Conservation (phyloP, 2,113 vertebrate genomes). For the Romanogobio albipinnatus region DNA sequence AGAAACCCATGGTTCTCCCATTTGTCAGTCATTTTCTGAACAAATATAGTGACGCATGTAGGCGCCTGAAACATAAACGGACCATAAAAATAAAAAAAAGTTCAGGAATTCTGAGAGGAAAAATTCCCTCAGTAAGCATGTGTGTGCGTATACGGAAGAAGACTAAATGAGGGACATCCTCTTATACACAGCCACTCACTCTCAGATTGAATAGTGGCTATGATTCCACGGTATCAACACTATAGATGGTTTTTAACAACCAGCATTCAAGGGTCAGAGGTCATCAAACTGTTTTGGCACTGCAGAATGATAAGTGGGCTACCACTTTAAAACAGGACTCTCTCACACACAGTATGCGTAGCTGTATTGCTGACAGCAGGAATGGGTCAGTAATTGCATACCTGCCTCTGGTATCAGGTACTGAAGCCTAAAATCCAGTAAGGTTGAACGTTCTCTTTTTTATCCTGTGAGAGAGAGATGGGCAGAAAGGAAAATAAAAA, state of each 20-base stretch:
- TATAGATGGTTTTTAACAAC: not conserved
- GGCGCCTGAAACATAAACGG: not conserved
- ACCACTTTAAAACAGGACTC: constrained; percentile 2
- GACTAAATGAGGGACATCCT: not conserved
- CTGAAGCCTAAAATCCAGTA: constrained; percentile 2
- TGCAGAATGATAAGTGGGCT: not conserved
- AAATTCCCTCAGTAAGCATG: not conserved
- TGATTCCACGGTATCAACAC: not conserved
- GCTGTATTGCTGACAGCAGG: constrained; percentile 18
- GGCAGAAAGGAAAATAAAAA: not conserved
- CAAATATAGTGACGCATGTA: not conserved
- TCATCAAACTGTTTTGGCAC: not conserved
- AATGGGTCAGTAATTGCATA: constrained; percentile 21
- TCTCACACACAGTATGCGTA: not conserved
- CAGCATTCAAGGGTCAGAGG: not conserved
- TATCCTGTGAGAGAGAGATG: not conserved
- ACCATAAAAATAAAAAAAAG: not conserved
- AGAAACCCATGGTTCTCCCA: not conserved
- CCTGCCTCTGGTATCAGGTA: not conserved
- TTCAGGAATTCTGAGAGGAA: not conserved
- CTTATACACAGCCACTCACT: not conserved
- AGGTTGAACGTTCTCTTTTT: not conserved
- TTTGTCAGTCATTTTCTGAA: not conserved
- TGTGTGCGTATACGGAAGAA: not conserved
- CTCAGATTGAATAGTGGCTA: constrained; percentile 7